Evolutionary conservation across 2,797 vertebrate genomes (phyloP).

Genomic region (Triplophysa yarkandensis): DNA sequence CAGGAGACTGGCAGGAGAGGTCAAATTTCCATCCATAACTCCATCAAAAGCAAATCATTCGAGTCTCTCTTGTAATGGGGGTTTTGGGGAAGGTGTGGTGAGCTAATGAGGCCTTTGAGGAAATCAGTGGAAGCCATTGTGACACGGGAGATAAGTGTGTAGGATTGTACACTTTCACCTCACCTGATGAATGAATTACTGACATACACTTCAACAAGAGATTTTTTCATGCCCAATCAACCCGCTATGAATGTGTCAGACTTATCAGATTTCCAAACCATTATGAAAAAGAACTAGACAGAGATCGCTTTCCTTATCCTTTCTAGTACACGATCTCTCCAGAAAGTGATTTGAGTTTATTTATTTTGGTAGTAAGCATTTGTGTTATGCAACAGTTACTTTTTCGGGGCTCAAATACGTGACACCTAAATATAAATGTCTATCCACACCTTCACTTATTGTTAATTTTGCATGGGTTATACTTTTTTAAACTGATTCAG

Average conservation of each 20-base stretch:
- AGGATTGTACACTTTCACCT: slow-evolving; percentile 33
- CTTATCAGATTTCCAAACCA: slow-evolving; percentile 32
- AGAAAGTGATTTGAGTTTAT: neutral
- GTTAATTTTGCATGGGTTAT: neutral
- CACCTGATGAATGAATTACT: slow-evolving; percentile 33
- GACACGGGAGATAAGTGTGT: slow-evolving; percentile 12
- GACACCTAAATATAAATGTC: neutral
- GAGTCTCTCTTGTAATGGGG: neutral
- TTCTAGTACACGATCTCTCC: neutral
- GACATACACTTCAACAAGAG: slow-evolving; percentile 44
- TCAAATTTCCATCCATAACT: neutral
- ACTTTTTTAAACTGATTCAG: neutral
- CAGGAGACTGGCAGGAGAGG: neutral
- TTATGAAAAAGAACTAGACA: neutral
- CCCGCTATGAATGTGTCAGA: slow-evolving; percentile 35
- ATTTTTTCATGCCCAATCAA: slow-evolving; percentile 35
- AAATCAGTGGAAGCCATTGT: slow-evolving; percentile 17
- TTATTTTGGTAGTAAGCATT: neutral
- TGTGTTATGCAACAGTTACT: neutral
- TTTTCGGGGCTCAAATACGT: neutral
- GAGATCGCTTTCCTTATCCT: neutral
- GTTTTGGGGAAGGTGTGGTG: slow-evolving; percentile 24
- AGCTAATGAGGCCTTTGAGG: slow-evolving; percentile 43
- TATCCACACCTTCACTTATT: neutral
- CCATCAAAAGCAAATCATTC: slow-evolving; percentile 2